Percentiles rank a stretch among this genome's conserved stretches.
phyloP scores from a whole-genome alignment of 2,888 invertebrate genomes.

The Melanchra persicariae region DNA sequence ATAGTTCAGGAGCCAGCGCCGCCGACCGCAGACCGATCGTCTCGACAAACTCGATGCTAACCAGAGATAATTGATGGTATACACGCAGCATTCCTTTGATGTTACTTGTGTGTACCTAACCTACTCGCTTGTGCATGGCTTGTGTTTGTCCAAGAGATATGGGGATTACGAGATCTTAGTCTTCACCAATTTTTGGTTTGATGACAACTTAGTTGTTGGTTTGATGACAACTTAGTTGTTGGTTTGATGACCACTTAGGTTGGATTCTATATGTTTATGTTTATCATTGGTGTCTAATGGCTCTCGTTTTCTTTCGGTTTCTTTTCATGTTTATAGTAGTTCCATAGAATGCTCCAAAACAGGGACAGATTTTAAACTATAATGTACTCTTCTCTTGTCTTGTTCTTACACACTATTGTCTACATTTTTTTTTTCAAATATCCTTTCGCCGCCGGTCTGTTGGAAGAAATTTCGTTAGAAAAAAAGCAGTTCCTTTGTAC shows the following conservation, averaged over 20 bases:
- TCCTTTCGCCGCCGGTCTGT: too few species aligned
- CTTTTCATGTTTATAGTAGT: not conserved
- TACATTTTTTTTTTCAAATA: too few species aligned
- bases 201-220: constrained; percentile 9
- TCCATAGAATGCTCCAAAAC: not conserved
- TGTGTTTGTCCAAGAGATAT: constrained; percentile 27
- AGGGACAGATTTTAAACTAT: not conserved
- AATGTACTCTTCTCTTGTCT: too few species aligned
- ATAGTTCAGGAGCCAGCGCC: not conserved
- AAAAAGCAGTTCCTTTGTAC: too few species aligned
- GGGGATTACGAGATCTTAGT: constrained; percentile 15
- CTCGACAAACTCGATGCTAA: constrained; percentile 34
- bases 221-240: constrained; percentile 5
- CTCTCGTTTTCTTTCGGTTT: too few species aligned
- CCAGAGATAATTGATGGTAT: constrained; percentile 40
- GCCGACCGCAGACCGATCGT: constrained; percentile 27
- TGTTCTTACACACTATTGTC: too few species aligned
- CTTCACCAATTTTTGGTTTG: constrained; percentile 10
- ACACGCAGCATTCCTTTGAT: constrained; percentile 27
- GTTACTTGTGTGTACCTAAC: not conserved
- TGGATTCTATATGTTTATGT: not conserved
- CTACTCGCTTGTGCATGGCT: constrained; percentile 8
- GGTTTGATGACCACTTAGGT: constrained; percentile 7
- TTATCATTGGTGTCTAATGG: not conserved
- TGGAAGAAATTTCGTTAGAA: too few species aligned